phyloP scores from a whole-genome alignment of 2,113 vertebrate genomes.

The Meriones unguiculatus region DNA sequence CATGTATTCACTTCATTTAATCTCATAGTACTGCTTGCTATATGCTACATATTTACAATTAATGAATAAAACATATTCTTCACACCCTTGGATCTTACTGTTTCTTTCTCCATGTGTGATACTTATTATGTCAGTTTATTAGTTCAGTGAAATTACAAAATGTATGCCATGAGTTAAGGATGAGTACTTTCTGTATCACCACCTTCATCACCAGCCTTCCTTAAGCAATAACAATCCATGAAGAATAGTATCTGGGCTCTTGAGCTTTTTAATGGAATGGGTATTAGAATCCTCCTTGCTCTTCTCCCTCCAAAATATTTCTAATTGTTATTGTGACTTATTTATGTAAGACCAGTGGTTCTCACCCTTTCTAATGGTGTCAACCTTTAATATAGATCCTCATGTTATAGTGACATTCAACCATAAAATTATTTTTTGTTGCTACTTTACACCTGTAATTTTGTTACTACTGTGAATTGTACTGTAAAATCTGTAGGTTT shows the following conservation, averaged over 20 bases:
- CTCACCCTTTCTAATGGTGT: neutral
- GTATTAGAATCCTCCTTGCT: neutral
- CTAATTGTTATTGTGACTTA: neutral
- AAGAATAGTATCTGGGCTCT: neutral
- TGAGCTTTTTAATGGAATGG: neutral
- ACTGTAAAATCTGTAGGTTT: neutral
- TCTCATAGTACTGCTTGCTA: neutral
- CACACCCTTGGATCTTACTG: neutral
- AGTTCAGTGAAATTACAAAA: neutral
- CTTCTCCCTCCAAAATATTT: neutral
- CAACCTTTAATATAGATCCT: neutral
- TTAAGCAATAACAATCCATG: neutral
- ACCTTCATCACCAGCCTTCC: neutral
- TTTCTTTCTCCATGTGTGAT: conserved; percentile 28
- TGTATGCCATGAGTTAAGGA: neutral
- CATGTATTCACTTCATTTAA: neutral
- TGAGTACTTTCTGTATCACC: neutral
- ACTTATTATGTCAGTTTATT: neutral
- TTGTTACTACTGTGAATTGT: neutral
- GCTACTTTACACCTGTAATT: neutral
- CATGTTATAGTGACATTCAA: neutral
- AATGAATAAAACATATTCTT: neutral
- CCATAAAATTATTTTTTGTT: neutral
- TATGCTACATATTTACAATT: neutral
- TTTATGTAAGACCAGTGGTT: neutral